Evolutionary conservation across 2,797 vertebrate genomes (phyloP).

Genomic region (Siniperca undulata): DNA sequence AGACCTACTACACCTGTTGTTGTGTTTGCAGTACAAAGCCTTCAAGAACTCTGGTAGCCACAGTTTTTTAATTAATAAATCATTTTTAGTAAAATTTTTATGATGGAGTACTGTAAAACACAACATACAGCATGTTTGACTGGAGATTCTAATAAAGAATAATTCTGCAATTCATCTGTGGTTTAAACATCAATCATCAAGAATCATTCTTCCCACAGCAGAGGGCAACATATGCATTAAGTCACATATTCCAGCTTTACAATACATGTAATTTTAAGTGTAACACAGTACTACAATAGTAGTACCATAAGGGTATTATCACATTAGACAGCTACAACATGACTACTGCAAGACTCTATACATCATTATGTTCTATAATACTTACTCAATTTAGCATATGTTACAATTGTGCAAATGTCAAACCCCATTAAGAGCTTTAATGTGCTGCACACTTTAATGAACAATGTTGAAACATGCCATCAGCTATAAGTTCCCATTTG

Average conservation of each 20-base stretch:
- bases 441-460: constrained; percentile 35
- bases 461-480: constrained; percentile 44
- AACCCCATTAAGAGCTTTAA: constrained; percentile 32
- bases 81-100: background rate
- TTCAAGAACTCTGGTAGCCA: background rate
- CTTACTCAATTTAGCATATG: constrained; percentile 1
- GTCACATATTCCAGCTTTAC: background rate
- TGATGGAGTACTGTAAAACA: background rate
- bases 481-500: constrained; percentile 38
- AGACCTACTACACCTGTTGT: background rate
- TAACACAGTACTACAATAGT: background rate
- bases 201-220: background rate
- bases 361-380: background rate
- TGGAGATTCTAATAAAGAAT: background rate
- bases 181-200: background rate
- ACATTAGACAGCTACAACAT: background rate
- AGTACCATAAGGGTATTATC: background rate
- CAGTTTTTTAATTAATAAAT: background rate
- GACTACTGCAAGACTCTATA: background rate
- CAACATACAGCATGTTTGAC: background rate
- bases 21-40: background rate
- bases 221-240: background rate
- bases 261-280: background rate
- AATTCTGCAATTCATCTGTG: background rate
- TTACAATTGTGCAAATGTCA: background rate